Base-by-base conservation (phyloP, 2,113 vertebrate genomes). In the Sinocyclocheilus grahami region DNA sequence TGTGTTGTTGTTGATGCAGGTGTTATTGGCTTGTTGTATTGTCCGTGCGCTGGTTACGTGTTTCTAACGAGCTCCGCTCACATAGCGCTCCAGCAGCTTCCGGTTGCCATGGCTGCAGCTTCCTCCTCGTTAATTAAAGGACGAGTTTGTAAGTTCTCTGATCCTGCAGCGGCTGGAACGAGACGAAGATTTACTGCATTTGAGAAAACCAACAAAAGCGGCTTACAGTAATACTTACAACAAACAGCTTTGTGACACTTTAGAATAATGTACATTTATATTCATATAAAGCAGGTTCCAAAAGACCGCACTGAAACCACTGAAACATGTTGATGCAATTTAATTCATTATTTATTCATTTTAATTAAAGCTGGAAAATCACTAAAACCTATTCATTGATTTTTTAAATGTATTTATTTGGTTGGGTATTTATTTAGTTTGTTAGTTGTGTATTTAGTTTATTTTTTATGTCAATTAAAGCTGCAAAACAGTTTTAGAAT, bases 81-180 rank as follows among this genome's bases (percentile, higher is more conserved):
- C 77, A 77, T 80, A 22, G 77, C 58, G 14, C 27, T 75, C 80
- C 30, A 14, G 18, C 30, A 46, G 46, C 20, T 80, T 53, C 24
- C 48, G 2, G 8, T 82, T 77, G 71, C 46, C 58, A 78, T 82
- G 86, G 76, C n/a, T 48, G 77, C 81, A 1, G 67, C 46, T 69
- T 67, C 46, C 46, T 84, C 67, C 75, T 60, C 72, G 33, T 72
- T 87, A 86, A 90, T 89, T 85, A 87, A 65, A 77, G 55, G 82
- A 39, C 74, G 27, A 8, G 27, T 86, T 81, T 87, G 53, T 51
- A 51, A 79, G 67, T 63, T 51, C 75, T n/a, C 69, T 51, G 71
- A 24, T 76, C 42, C 48, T 86, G 60, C 53, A 42, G 33, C 48
- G 58, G 60, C 67, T 16, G 69, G 30, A 82, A 74, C 16, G 18